Evolutionary conservation across 30 jellyfish, hydroid and myxozoan species (phyloP), one percentile per base, ranked within the genome.

Genomic region (Pelagia noctiluca): DNA sequence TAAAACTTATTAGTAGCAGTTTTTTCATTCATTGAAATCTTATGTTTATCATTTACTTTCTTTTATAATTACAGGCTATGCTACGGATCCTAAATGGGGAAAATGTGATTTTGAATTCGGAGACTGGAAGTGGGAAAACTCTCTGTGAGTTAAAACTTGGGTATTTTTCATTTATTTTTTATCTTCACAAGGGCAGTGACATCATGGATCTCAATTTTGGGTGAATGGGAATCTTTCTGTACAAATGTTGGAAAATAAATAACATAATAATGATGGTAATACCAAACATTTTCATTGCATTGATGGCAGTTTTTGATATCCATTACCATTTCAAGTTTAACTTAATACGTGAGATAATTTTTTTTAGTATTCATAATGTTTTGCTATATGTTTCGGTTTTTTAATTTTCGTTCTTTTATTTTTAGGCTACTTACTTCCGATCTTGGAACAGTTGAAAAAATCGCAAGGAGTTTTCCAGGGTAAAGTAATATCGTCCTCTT

Each of bases 91-190:
- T 76, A 35, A 62, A 61, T 18, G 97, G 97, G 2, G 50, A 66
- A 48, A 72, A 83, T 76, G 83, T 87, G 8, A 92, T 93, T 16
- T 30, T 93, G 33, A 93, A 93, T 82, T 87, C 98, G n/a, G 97
- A 87, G 62, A 93, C 98, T 0, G 98, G 98, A 72, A 86, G 97
- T 82, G 98, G 98, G 30, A 93, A 93, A 70, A 93, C 98, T 11
- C 75, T 93, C 21, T 89, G 98, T 93, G 50, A 75, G 98, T 80
- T 53, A 16, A 54, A 53, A 35, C 28, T 50, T 30, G 26, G 11
- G n/a, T 18, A 24, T 42, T 42, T 42, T 42, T 8, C 8, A 42
- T 5, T 42, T 42, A 42, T 42, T 8, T 42, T 42, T 42, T 8
- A 42, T 42, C 12, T 5, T 42, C 12, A 42, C 16, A 16, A 42